Evolutionary conservation across 2,888 invertebrate genomes (phyloP).

Genomic region (Phragmatobia fuliginosa): DNA sequence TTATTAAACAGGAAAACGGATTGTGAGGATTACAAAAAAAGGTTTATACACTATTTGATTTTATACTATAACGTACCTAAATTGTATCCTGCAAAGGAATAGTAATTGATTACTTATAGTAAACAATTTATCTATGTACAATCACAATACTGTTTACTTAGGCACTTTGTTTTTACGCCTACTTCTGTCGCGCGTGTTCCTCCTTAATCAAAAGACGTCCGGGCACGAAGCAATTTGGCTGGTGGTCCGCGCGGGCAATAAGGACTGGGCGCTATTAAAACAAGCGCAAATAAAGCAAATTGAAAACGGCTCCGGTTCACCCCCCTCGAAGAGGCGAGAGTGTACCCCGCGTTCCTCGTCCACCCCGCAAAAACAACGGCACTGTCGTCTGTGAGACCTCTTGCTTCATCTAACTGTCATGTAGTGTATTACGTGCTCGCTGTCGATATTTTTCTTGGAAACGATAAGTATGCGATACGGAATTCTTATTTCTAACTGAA

Average conservation of each 20-base stretch:
- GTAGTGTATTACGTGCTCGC: conserved; percentile 21
- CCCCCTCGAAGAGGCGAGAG: conserved; percentile 65
- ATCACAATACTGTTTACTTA: conserved; percentile 52
- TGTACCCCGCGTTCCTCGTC: conserved; percentile 52
- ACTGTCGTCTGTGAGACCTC: conserved; percentile 63
- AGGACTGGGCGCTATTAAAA: conserved; percentile 85
- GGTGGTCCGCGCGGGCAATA: conserved; percentile 80
- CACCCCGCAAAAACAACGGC: conserved; percentile 73
- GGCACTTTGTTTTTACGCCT: conserved; percentile 73
- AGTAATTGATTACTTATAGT: not conserved
- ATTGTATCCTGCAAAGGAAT: not conserved
- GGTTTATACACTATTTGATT: no score
- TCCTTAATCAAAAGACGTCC: conserved; percentile 83
- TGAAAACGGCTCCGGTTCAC: conserved; percentile 79
- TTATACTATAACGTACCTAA: no score
- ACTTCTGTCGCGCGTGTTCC: conserved; percentile 66
- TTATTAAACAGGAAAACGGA: not conserved
- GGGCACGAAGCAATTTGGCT: conserved; percentile 85
- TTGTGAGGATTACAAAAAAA: not conserved
- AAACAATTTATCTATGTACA: conserved; percentile 20
- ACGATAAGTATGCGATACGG: conserved; percentile 15
- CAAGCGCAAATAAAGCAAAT: conserved; percentile 86
- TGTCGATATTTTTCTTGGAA: not conserved
- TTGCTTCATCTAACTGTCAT: conserved; percentile 62
- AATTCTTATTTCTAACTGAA: conserved; percentile 54